Conservation (phyloP, 2,113 vertebrate genomes). For the Austrofundulus limnaeus region DNA sequence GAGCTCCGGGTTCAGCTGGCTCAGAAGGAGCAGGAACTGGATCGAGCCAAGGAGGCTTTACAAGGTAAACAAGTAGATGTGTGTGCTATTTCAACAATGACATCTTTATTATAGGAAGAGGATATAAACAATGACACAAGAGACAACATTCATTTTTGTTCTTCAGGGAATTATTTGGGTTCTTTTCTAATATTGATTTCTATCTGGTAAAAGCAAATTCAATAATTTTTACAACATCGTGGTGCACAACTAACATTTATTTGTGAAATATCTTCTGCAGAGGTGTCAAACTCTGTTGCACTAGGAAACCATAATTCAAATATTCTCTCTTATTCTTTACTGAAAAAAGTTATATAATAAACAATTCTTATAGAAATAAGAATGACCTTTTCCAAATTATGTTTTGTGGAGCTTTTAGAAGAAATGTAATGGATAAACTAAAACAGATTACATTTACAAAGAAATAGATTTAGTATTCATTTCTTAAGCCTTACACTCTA, state of each 20-base stretch:
- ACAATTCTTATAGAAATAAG: too few species aligned
- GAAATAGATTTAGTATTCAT: too few species aligned
- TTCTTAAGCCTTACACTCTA: too few species aligned
- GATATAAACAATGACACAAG: not conserved
- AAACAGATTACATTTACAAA: too few species aligned
- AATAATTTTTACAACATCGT: not conserved
- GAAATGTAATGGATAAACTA: too few species aligned
- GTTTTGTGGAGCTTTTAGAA: too few species aligned
- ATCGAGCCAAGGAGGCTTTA: constrained; percentile 93
- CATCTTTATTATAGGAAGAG: not conserved
- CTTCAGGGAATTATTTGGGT: not conserved
- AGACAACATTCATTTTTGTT: not conserved
- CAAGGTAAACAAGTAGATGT: constrained; percentile 81
- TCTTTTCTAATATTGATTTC: not conserved
- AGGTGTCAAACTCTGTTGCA: too few species aligned
- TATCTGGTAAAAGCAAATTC: not conserved
- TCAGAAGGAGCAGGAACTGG: constrained; percentile 95
- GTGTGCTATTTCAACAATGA: constrained; percentile 10
- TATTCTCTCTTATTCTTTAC: too few species aligned
- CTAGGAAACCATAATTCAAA: too few species aligned
- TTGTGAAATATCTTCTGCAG: not conserved
- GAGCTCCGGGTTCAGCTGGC: constrained; percentile 95
- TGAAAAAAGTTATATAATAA: too few species aligned
- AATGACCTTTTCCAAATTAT: too few species aligned
- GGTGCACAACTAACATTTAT: not conserved